Evolutionary conservation across 2,797 vertebrate genomes (phyloP).

Genomic region (Myotis vivesi): DNA sequence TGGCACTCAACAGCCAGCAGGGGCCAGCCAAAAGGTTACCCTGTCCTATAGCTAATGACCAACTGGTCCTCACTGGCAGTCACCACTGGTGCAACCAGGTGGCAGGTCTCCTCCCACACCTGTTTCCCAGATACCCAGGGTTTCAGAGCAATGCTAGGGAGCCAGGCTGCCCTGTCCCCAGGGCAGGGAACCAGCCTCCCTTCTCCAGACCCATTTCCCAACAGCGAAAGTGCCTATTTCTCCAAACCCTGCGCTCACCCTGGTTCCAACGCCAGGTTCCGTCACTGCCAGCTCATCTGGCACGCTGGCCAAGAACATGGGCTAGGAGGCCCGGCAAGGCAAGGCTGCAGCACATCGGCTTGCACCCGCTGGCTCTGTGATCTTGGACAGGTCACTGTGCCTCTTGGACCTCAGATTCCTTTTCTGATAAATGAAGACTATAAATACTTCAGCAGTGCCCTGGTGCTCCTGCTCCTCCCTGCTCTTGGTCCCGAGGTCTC

Average conservation of each 20-base stretch:
- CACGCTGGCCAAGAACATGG: background rate
- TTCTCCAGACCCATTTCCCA: background rate
- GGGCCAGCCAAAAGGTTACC: background rate
- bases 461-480: background rate
- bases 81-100: background rate
- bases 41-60: background rate
- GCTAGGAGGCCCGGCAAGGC: background rate
- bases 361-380: background rate
- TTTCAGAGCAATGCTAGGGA: background rate
- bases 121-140: background rate
- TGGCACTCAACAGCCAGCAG: background rate
- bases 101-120: background rate
- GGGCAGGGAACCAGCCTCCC: background rate
- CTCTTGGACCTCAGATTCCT: background rate
- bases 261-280: background rate
- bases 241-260: no score
- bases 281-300: background rate
- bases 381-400: background rate
- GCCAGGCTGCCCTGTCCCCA: background rate
- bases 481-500: background rate
- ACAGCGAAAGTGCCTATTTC: background rate
- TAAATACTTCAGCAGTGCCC: background rate
- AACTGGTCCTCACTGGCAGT: background rate
- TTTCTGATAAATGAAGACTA: background rate
- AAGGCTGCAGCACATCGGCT: background rate